phyloP scores from a whole-genome alignment of 2,113 vertebrate genomes.

The Lepidothrix coronata region DNA sequence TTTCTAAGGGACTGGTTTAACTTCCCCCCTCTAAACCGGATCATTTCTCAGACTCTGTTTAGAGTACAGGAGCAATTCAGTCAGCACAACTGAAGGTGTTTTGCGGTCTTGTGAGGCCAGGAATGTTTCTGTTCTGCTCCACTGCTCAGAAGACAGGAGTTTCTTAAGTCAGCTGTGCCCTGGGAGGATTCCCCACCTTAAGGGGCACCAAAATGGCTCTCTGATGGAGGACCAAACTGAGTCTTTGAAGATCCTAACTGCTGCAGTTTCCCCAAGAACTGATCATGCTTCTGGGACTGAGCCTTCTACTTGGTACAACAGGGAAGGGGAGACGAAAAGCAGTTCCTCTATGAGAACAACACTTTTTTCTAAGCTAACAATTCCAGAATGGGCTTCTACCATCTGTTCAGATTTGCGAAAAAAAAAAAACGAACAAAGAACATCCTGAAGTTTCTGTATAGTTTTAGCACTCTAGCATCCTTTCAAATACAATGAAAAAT shows the following conservation, averaged over 20 bases:
- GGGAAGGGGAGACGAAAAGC: neutral
- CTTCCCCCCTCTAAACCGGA: neutral
- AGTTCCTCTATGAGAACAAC: neutral
- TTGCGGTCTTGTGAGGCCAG: fast-evolving
- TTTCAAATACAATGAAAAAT: neutral
- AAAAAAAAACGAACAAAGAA: neutral
- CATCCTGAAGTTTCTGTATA: neutral
- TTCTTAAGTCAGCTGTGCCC: neutral
- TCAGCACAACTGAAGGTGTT: neutral
- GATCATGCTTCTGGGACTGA: neutral
- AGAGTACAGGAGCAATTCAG: neutral
- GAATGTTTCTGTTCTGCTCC: neutral
- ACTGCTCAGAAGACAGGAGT: neutral
- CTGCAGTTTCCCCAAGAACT: neutral
- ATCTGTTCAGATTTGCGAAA: neutral
- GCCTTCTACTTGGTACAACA: neutral
- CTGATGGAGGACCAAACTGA: neutral
- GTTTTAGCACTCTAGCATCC: neutral
- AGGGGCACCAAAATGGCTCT: neutral
- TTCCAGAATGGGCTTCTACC: neutral
- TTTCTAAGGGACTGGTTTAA: neutral
- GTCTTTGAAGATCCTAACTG: neutral
- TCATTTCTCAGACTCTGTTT: neutral
- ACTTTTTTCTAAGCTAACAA: neutral
- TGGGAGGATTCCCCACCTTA: neutral